These are phyloP conservation scores for Latrodectus geometricus DNA, from an alignment of 1,140 invertebrate genomes.

Conservation along the genomic window DNA sequence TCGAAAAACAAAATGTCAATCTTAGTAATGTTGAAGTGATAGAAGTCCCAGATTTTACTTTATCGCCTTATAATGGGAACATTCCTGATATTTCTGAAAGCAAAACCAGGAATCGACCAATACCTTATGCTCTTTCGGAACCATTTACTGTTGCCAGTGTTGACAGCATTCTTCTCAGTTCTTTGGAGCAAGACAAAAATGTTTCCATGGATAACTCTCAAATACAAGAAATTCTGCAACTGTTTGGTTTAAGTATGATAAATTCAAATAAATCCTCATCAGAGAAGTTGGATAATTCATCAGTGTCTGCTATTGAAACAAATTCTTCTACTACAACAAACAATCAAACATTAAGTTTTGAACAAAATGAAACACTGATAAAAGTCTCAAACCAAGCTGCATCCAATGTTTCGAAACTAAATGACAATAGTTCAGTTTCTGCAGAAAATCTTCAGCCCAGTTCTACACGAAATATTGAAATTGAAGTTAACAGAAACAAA, in stretches of 20 bases:
- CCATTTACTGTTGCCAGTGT: neutral
- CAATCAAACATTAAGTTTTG: too few species aligned
- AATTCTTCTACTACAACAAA: neutral
- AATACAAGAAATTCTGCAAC: slow-evolving; percentile 7
- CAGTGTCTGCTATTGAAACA: neutral
- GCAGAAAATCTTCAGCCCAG: neutral
- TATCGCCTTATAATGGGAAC: slow-evolving; percentile 31
- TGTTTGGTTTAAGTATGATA: slow-evolving; percentile 8
- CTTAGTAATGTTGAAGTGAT: slow-evolving; percentile 19
- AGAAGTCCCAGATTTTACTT: slow-evolving; percentile 36
- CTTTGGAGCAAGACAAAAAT: neutral
- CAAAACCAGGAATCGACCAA: neutral
- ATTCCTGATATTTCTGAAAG: slow-evolving; percentile 13
- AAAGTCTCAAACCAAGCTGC: neutral
- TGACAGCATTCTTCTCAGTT: neutral
- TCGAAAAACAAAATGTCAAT: neutral
- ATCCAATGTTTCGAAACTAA: neutral
- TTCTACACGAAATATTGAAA: neutral
- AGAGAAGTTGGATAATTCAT: neutral
- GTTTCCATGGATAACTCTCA: neutral
- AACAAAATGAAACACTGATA: too few species aligned
- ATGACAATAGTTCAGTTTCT: neutral
- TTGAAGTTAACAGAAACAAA: neutral
- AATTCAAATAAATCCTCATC: neutral
- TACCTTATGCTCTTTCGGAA: slow-evolving; percentile 10